Conservation (phyloP, 2,113 vertebrate species). For the Hylia prasina region DNA sequence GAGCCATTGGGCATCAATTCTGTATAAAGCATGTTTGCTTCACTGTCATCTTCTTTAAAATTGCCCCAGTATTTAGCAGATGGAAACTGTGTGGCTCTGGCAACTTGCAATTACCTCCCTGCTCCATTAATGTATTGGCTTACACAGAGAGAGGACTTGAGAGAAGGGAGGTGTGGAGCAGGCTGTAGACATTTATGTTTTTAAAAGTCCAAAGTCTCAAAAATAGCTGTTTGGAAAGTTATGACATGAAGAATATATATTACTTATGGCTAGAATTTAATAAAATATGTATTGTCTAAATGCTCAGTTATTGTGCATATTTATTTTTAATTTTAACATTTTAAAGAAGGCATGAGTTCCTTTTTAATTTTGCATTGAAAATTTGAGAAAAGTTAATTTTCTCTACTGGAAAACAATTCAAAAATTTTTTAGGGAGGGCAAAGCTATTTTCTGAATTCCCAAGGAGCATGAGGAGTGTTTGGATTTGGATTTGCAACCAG, state of each 20-base stretch:
- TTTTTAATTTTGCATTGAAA: not conserved
- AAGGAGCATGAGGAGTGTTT: not conserved
- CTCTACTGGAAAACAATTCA: not conserved
- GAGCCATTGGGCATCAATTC: not conserved
- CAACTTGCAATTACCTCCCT: not conserved
- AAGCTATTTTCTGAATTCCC: not conserved
- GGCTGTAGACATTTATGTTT: not conserved
- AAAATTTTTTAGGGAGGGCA: not conserved
- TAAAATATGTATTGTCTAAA: not conserved
- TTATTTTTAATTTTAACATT: no score
- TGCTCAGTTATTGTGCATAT: not conserved
- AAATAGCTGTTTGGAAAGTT: not conserved
- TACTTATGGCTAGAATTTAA: not conserved
- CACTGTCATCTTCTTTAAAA: not conserved
- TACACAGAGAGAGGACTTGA: not conserved
- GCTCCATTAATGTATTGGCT: not conserved
- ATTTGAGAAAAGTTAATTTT: not conserved
- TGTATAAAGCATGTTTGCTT: not conserved
- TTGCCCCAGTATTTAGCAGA: not conserved
- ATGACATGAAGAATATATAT: not conserved
- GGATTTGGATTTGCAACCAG: not conserved
- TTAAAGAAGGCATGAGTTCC: not conserved
- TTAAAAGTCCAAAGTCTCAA: not conserved
- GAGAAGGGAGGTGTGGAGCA: not conserved
- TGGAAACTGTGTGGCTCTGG: not conserved